A percentile compares a stretch with the other conserved stretches of the same genome.
Evolutionary conservation across 2,888 invertebrate species (phyloP).

Genomic region (Selenia dentaria): DNA sequence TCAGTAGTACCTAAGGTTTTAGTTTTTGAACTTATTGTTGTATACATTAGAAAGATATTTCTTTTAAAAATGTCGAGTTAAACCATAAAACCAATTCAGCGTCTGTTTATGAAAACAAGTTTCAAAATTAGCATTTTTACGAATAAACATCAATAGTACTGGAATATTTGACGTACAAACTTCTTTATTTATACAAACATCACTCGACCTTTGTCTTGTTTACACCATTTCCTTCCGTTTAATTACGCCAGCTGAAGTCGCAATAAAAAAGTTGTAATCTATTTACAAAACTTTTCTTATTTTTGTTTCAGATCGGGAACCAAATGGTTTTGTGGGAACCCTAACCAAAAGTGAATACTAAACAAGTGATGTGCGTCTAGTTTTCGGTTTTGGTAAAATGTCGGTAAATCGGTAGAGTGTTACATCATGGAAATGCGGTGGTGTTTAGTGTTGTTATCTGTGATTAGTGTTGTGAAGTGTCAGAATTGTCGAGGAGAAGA

Average conservation of each 20-base stretch:
- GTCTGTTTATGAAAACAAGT: neutral
- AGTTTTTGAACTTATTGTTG: no score
- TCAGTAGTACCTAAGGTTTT: no score
- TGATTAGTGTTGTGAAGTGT: constrained; percentile 36
- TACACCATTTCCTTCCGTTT: constrained; percentile 13
- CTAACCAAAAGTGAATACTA: neutral
- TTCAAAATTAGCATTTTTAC: constrained; percentile 6
- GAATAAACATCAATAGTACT: constrained; percentile 2
- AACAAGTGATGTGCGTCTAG: constrained; percentile 20
- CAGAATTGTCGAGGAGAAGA: constrained; percentile 71
- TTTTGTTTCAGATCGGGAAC: constrained; percentile 19
- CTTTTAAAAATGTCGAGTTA: no score
- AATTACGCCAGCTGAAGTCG: constrained; percentile 2
- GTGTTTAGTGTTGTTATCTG: constrained; percentile 48
- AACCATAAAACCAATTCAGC: neutral
- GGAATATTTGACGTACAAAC: constrained; percentile 8
- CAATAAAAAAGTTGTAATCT: neutral
- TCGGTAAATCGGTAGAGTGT: constrained; percentile 21
- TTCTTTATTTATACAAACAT: constrained; percentile 10
- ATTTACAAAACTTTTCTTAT: neutral
- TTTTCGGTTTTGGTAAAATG: constrained; percentile 14
- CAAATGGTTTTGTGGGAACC: neutral
- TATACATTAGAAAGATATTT: no score
- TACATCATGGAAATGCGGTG: constrained; percentile 55
- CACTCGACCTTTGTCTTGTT: constrained; percentile 13